Percentiles rank a stretch among this genome's conserved stretches.
Evolutionary conservation across 2,888 invertebrate genomes (phyloP).

Genomic region (Philhelius pedissequus): DNA sequence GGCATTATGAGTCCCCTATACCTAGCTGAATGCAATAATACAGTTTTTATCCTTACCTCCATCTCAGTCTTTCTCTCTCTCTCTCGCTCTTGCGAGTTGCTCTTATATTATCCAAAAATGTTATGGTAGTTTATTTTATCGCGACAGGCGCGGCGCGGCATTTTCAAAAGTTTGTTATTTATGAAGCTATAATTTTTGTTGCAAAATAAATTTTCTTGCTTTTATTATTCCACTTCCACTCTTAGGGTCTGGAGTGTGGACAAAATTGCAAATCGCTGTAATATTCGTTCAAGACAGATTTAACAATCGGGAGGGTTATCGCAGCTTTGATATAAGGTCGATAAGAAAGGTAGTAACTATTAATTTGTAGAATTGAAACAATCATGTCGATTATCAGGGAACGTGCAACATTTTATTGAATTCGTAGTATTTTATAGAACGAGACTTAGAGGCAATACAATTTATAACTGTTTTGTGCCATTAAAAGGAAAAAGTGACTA

Average conservation of each 20-base stretch:
- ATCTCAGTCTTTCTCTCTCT: not conserved
- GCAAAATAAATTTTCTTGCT: slow-evolving; percentile 54
- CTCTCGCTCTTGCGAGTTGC: not conserved
- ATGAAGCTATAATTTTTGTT: slow-evolving; percentile 63
- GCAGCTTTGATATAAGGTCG: not conserved
- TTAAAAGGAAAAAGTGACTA: too few species aligned
- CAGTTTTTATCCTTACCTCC: not conserved
- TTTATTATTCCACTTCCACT: slow-evolving; percentile 21
- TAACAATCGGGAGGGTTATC: not conserved
- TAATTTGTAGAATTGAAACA: not conserved
- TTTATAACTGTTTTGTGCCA: too few species aligned
- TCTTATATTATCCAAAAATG: slow-evolving; percentile 1
- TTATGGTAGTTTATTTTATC: slow-evolving; percentile 60
- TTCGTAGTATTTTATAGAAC: too few species aligned
- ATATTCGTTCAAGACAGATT: not conserved
- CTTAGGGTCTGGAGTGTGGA: not conserved
- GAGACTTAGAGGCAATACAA: too few species aligned
- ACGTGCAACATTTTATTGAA: too few species aligned
- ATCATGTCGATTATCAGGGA: too few species aligned
- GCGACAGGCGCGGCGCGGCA: not conserved
- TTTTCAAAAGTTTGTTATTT: slow-evolving; percentile 58
- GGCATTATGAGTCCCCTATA: slow-evolving; percentile 55
- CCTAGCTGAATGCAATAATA: slow-evolving; percentile 57
- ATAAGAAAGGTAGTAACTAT: not conserved
- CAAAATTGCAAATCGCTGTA: not conserved